Conservation (phyloP, 2,888 invertebrate genomes). For the Calliopum simillimum region DNA sequence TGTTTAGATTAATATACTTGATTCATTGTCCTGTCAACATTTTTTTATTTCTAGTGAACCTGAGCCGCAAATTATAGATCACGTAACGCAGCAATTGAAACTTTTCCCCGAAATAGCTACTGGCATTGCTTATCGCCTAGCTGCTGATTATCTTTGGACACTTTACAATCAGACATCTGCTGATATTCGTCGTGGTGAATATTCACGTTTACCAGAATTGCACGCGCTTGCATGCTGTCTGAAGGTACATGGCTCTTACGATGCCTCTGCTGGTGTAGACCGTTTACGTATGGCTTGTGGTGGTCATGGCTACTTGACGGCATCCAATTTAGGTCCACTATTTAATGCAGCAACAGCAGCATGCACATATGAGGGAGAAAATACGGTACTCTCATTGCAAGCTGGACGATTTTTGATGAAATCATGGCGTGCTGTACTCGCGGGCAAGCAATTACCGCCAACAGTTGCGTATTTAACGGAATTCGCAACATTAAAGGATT, state of each 20-base stretch:
- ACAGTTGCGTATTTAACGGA: conserved; percentile 76
- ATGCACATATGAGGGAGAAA: conserved; percentile 96
- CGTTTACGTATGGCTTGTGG: conserved; percentile 89
- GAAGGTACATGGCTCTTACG: conserved; percentile 84
- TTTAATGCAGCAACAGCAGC: conserved; percentile 85
- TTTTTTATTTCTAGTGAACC: conserved; percentile 72
- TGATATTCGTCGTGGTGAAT: conserved; percentile 81
- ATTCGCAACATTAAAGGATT: conserved; percentile 42
- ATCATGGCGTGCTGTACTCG: conserved; percentile 75
- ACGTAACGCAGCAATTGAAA: conserved; percentile 93
- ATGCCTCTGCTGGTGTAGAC: conserved; percentile 80
- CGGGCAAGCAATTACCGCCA: conserved; percentile 72
- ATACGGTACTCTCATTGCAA: conserved; percentile 90
- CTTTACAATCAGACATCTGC: conserved; percentile 82
- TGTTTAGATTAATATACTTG: neutral
- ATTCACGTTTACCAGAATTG: conserved; percentile 82
- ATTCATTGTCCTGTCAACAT: no score
- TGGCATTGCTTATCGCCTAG: conserved; percentile 79
- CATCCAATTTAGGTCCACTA: conserved; percentile 83
- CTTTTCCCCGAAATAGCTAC: conserved; percentile 85
- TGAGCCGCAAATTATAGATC: conserved; percentile 92
- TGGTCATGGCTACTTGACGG: conserved; percentile 92
- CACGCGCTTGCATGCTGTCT: conserved; percentile 91
- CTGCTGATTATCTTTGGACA: conserved; percentile 80
- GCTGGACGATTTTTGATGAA: conserved; percentile 87